Conservation (phyloP, 2,888 invertebrate species). For the Eilema depressum region DNA sequence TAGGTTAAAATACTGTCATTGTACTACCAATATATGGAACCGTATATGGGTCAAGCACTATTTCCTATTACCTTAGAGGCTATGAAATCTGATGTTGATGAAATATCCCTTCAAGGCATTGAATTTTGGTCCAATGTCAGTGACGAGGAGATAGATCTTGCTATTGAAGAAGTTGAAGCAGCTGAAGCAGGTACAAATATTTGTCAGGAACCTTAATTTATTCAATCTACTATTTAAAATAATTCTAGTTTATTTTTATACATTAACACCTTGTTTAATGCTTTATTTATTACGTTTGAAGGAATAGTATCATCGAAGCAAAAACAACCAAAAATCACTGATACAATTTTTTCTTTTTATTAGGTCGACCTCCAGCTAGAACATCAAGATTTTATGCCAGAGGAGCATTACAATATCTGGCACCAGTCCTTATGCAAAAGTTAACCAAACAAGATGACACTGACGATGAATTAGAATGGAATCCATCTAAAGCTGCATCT, state of each 20-base stretch:
- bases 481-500: slow-evolving; percentile 99
- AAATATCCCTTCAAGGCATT: slow-evolving; percentile 98
- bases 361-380: slow-evolving; percentile 96
- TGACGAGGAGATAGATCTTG: slow-evolving; percentile 99
- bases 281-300: background rate
- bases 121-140: slow-evolving; percentile 99
- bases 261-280: background rate
- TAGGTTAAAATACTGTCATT: slow-evolving; percentile 97
- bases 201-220: background rate
- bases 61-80: slow-evolving; percentile 99
- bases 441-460: slow-evolving; percentile 98
- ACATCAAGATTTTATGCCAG: slow-evolving; percentile 99
- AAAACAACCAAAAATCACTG: background rate
- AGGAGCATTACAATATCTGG: slow-evolving; percentile 97
- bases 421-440: slow-evolving; percentile 97
- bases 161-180: slow-evolving; percentile 98
- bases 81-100: slow-evolving; percentile 98
- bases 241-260: background rate
- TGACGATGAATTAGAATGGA: slow-evolving; percentile 99
- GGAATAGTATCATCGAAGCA: background rate
- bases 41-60: slow-evolving; percentile 99
- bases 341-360: slow-evolving; percentile 22
- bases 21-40: slow-evolving; percentile 99
- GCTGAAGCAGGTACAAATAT: slow-evolving; percentile 89
- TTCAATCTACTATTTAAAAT: background rate